Evolutionary conservation across 2,113 vertebrate genomes (phyloP).

Genomic region (Pogonocichla stellata): DNA sequence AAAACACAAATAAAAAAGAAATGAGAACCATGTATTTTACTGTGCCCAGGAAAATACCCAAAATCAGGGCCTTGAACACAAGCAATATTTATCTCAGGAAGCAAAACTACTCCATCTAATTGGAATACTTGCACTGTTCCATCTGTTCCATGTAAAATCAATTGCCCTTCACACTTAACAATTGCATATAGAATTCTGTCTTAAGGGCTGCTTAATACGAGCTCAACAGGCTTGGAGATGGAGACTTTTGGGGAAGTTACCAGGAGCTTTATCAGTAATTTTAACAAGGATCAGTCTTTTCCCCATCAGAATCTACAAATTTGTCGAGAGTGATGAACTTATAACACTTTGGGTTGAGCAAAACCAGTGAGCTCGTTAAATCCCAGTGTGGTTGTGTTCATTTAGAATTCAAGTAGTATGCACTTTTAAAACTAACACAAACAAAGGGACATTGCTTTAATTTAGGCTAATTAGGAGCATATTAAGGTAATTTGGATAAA

Average conservation of each 20-base stretch:
- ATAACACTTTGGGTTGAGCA: neutral
- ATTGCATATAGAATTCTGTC: neutral
- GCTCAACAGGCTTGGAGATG: neutral
- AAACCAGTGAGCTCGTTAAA: neutral
- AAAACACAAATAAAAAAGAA: neutral
- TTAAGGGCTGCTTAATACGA: neutral
- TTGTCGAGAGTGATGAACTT: neutral
- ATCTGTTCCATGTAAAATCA: neutral
- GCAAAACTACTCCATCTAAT: neutral
- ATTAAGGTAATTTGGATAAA: neutral
- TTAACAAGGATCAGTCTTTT: neutral
- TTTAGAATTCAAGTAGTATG: neutral
- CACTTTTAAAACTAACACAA: neutral
- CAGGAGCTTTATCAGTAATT: neutral
- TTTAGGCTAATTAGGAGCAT: neutral
- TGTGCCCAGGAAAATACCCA: neutral
- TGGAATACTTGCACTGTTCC: neutral
- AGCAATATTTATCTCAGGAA: neutral
- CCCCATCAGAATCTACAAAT: neutral
- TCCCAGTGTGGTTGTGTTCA: neutral
- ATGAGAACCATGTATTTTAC: neutral
- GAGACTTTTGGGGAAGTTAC: neutral
- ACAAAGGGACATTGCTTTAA: accelerated
- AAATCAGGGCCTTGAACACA: neutral
- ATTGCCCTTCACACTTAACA: neutral